These are phyloP conservation scores for Thunnus albacares DNA, from an alignment of 2,797 vertebrate species.

Conservation along the genomic window DNA sequence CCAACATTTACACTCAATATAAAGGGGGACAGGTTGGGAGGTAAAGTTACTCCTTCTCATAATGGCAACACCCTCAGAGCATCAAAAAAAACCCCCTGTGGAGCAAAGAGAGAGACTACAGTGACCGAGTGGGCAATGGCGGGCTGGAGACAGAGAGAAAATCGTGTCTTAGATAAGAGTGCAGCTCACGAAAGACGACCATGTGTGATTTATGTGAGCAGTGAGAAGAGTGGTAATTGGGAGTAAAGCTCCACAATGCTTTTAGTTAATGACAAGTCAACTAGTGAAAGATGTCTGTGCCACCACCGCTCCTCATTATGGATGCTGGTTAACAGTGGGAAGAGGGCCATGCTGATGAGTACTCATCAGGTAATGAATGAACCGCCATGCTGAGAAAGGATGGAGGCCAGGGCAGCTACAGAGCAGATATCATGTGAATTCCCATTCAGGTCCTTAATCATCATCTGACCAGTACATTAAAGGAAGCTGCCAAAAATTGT, in stretches of 20 bases:
- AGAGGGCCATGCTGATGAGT: constrained; percentile 30
- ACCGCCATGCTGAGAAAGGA: constrained; percentile 38
- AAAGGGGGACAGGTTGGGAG: constrained; percentile 58
- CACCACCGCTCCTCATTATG: constrained; percentile 64
- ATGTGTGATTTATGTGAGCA: constrained; percentile 78
- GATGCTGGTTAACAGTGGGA: constrained; percentile 73
- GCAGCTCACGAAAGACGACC: constrained; percentile 70
- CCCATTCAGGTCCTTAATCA: constrained; percentile 1
- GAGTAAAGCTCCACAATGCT: constrained; percentile 81
- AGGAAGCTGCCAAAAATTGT: constrained; percentile 26
- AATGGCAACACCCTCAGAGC: constrained; percentile 35
- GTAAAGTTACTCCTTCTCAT: constrained; percentile 69
- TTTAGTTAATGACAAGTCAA: constrained; percentile 84
- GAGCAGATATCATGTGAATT: background rate
- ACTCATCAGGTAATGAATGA: constrained; percentile 76
- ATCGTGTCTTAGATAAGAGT: constrained; percentile 51
- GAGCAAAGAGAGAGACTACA: constrained; percentile 1
- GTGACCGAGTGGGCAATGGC: background rate
- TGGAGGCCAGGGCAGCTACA: constrained; percentile 23
- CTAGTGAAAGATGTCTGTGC: constrained; percentile 79
- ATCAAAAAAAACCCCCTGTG: constrained; percentile 8
- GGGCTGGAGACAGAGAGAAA: constrained; percentile 28
- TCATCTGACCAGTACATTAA: constrained; percentile 1
- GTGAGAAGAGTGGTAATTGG: constrained; percentile 83
- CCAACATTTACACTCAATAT: constrained; percentile 68